Evolutionary conservation across 2,888 invertebrate species (phyloP).

Genomic region (Branchellion lobata): DNA sequence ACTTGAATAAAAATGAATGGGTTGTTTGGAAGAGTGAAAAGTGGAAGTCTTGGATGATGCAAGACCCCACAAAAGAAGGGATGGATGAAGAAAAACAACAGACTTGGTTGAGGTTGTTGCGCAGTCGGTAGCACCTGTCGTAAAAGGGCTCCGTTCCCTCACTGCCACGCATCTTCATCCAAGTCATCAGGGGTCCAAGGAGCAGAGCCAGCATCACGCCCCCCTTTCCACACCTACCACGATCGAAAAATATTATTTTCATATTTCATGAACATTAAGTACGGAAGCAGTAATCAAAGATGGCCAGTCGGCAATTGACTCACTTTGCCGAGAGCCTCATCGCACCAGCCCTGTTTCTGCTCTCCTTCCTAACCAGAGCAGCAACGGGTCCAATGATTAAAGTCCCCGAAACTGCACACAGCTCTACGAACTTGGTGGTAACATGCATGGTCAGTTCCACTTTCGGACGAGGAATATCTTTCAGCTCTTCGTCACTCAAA

Average conservation of each 20-base stretch:
- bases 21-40: too few species aligned
- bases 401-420: neutral
- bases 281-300: too few species aligned
- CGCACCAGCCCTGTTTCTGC: neutral
- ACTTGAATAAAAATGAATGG: too few species aligned
- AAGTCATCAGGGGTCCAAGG: neutral
- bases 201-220: neutral
- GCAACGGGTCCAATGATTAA: neutral
- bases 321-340: neutral
- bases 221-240: too few species aligned
- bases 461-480: neutral
- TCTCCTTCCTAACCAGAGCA: neutral
- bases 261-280: too few species aligned
- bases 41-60: too few species aligned
- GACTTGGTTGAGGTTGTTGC: neutral
- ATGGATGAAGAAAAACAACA: too few species aligned
- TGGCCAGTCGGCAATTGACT: too few species aligned
- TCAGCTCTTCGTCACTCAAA: neutral
- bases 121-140: neutral
- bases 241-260: too few species aligned
- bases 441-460: neutral
- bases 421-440: neutral
- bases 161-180: neutral
- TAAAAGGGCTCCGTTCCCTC: neutral
- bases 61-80: too few species aligned